Conservation (phyloP, 1,140 invertebrate species). For the Oryzaephilus surinamensis region DNA sequence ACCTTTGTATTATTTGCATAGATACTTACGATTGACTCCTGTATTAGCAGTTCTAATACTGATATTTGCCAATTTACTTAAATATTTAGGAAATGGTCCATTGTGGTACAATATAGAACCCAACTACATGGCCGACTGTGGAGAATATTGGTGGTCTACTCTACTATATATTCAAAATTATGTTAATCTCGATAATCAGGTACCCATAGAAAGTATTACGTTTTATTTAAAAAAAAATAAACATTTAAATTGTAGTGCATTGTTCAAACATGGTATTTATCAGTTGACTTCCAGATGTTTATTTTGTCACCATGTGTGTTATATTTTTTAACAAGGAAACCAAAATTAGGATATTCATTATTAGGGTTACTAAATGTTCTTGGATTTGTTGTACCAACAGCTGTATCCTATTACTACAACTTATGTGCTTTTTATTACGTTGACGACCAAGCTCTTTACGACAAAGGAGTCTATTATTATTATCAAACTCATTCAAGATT, state of each 20-base stretch:
- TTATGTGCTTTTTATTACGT: conserved; percentile 2
- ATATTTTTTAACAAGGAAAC: background rate
- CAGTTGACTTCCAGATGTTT: conserved; percentile 13
- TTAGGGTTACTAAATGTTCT: conserved; percentile 1
- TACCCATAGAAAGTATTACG: background rate
- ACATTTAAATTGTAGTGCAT: conserved; percentile 11
- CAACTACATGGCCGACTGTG: conserved; percentile 29
- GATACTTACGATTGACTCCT: conserved; percentile 37
- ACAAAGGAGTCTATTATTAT: conserved; percentile 29
- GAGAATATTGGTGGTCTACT: conserved; percentile 42
- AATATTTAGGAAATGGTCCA: conserved; percentile 37
- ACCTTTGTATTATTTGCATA: conserved; percentile 42
- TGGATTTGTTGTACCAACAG: conserved; percentile 7
- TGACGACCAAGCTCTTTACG: no score
- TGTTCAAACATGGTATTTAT: conserved; percentile 13
- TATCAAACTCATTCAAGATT: conserved; percentile 36
- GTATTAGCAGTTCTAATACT: conserved; percentile 7
- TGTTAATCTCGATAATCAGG: conserved; percentile 4
- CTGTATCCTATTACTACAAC: conserved; percentile 2
- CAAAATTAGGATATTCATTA: conserved; percentile 1
- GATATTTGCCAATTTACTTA: conserved; percentile 3
- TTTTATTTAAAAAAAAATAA: background rate
- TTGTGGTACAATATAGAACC: conserved; percentile 25
- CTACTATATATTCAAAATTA: conserved; percentile 41
- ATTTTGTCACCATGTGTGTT: conserved; percentile 12